Conservation (phyloP, 2,888 invertebrate genomes). For the Latrodectus hesperus region DNA sequence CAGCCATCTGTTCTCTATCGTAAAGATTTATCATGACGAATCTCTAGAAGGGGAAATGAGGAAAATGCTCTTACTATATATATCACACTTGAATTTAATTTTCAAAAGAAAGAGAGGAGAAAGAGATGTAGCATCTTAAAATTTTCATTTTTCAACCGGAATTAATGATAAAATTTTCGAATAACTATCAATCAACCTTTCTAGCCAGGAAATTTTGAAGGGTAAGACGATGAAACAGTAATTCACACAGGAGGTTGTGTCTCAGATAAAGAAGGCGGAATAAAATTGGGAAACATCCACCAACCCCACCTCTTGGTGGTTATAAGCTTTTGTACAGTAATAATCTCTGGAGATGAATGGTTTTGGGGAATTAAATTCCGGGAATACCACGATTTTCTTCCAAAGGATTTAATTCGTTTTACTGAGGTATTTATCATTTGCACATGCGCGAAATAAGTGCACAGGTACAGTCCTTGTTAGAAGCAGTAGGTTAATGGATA, state of each 20-base stretch:
- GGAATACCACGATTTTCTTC: neutral
- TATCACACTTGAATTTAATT: too few species aligned
- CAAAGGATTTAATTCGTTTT: neutral
- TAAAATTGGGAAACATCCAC: neutral
- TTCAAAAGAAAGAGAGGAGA: too few species aligned
- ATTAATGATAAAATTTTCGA: neutral
- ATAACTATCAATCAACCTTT: neutral
- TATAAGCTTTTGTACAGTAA: conserved; percentile 20
- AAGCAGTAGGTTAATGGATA: neutral
- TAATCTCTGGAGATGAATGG: conserved; percentile 34
- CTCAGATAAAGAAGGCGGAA: too few species aligned
- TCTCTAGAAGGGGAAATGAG: too few species aligned
- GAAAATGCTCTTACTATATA: too few species aligned
- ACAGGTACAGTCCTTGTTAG: neutral
- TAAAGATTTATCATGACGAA: too few species aligned
- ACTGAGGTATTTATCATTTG: neutral
- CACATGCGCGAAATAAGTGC: neutral
- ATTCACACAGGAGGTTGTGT: too few species aligned
- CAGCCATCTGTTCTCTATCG: too few species aligned
- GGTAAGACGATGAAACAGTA: neutral
- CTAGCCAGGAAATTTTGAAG: neutral
- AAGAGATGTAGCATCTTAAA: too few species aligned
- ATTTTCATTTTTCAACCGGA: neutral
- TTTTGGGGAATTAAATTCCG: conserved; percentile 37
- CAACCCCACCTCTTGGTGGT: conserved; percentile 11